phyloP scores from a whole-genome alignment of 2,797 vertebrate species.

The Anguilla marmorata region DNA sequence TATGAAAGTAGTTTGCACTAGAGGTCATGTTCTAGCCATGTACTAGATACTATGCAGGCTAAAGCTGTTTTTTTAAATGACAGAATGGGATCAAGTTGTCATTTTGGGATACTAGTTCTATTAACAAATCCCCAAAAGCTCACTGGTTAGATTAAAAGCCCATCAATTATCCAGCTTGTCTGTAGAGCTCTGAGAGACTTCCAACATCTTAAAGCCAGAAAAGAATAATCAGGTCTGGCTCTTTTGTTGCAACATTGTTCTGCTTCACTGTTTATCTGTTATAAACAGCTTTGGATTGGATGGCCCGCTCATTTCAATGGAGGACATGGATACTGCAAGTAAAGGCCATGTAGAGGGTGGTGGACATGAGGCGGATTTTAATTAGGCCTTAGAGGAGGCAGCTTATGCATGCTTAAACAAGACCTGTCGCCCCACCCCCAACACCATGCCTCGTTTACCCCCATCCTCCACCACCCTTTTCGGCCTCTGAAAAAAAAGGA shows the following conservation, averaged over 20 bases:
- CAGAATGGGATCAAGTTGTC: constrained; percentile 2
- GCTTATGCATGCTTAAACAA: constrained; percentile 14
- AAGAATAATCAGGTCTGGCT: not conserved
- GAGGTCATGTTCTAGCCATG: constrained; percentile 38
- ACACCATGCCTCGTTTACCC: not conserved
- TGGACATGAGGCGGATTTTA: constrained; percentile 26
- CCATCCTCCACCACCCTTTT: not conserved
- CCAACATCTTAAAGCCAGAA: not conserved
- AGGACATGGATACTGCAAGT: constrained; percentile 17
- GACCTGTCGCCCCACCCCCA: not conserved
- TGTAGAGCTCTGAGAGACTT: not conserved
- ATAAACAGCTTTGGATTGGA: constrained; percentile 21
- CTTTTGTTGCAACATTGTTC: constrained; percentile 15
- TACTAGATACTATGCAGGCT: constrained; percentile 54
- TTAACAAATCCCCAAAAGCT: constrained; percentile 8
- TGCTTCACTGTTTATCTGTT: constrained; percentile 15
- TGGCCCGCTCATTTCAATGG: not conserved
- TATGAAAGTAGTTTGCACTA: not conserved
- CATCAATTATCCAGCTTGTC: constrained; percentile 6
- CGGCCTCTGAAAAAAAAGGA: constrained; percentile 1
- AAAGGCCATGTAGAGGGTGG: constrained; percentile 28
- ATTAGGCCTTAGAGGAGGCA: constrained; percentile 5
- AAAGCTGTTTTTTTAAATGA: not conserved
- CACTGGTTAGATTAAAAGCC: constrained; percentile 23
- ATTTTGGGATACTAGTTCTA: not conserved